These are phyloP conservation scores for Cephus nigrinus DNA, from an alignment of 2,888 invertebrate genomes.

Conservation along the genomic window DNA sequence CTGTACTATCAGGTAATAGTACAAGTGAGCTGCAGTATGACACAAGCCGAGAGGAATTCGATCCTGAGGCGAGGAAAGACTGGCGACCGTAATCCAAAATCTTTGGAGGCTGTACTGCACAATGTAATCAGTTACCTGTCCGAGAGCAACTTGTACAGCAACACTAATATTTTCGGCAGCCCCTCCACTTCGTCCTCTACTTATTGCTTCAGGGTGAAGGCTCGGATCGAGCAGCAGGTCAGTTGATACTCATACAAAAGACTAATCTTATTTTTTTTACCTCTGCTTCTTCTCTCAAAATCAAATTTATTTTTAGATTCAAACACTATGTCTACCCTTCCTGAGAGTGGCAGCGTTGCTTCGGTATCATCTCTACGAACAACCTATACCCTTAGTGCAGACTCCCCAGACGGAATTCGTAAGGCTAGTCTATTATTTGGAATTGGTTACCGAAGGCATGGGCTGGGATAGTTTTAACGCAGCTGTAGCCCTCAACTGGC, in stretches of 20 bases:
- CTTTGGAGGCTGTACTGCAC: conserved; percentile 48
- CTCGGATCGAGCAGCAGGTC: conserved; percentile 42
- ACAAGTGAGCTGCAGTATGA: conserved; percentile 79
- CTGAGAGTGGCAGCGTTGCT: conserved; percentile 85
- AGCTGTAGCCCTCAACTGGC: conserved; percentile 74
- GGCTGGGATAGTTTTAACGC: conserved; percentile 76
- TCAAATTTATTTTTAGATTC: conserved; percentile 69
- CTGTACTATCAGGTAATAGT: conserved; percentile 89
- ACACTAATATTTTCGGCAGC: conserved; percentile 16
- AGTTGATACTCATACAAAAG: background rate
- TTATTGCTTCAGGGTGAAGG: conserved; percentile 27
- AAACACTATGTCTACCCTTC: conserved; percentile 85
- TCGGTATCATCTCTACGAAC: conserved; percentile 84
- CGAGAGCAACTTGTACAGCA: conserved; percentile 49
- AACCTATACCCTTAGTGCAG: conserved; percentile 77
- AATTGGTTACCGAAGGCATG: conserved; percentile 77
- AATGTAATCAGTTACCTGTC: conserved; percentile 53
- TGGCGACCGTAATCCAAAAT: conserved; percentile 32
- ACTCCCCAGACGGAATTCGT: conserved; percentile 80
- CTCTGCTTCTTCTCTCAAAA: conserved; percentile 7
- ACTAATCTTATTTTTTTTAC: background rate
- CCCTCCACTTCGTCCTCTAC: conserved; percentile 38
- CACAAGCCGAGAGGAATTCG: conserved; percentile 71
- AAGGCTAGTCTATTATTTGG: conserved; percentile 81
- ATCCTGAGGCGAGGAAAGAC: conserved; percentile 49